phyloP scores from a whole-genome alignment of 2,797 vertebrate genomes.

The Buceros bicornis region DNA sequence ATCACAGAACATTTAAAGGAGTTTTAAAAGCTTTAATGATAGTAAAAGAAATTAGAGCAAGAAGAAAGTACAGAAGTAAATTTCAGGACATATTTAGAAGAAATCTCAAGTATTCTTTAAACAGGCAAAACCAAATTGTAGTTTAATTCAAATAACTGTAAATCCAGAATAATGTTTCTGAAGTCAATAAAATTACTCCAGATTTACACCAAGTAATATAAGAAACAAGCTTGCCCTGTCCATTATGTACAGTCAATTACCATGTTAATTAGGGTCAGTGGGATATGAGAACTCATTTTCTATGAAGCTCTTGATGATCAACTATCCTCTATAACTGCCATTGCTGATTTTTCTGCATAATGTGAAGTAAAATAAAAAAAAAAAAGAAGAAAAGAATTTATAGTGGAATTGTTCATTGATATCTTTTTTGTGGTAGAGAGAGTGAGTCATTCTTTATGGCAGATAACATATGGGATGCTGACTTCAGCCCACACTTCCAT shows the following conservation, averaged over 20 bases:
- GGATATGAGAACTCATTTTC: background rate
- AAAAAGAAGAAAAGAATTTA: background rate
- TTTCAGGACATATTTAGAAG: background rate
- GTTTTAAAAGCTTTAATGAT: background rate
- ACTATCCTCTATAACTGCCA: background rate
- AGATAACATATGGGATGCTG: background rate
- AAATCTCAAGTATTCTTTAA: background rate
- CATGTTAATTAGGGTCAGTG: background rate
- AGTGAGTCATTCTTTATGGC: background rate
- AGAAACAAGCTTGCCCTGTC: background rate
- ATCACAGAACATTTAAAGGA: background rate
- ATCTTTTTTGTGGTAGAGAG: background rate
- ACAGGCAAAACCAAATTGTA: background rate
- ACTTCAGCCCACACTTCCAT: background rate
- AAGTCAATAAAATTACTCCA: background rate
- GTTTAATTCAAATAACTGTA: background rate
- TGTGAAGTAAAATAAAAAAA: background rate
- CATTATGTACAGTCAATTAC: background rate
- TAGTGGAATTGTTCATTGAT: background rate
- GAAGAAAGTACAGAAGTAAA: background rate
- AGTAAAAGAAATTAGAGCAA: background rate
- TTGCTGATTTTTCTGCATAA: background rate
- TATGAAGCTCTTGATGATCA: background rate
- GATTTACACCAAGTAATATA: background rate
- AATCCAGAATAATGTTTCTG: background rate